Base-by-base conservation (phyloP, 2,797 vertebrate genomes). In the Erethizon dorsatum region DNA sequence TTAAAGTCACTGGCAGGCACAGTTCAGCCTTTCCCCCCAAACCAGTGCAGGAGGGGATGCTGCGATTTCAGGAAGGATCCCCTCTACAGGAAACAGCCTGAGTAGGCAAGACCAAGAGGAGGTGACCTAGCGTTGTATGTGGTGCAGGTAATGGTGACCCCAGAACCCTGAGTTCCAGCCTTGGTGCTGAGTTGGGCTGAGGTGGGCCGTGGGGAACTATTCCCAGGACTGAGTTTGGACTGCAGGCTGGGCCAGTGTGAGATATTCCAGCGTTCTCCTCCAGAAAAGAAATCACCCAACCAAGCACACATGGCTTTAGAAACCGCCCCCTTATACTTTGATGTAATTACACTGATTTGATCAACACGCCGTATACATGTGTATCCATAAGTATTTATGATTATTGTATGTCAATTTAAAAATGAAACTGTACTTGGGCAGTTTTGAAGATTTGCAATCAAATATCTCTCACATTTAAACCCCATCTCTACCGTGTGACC, bases 191-290 rank as follows among this genome's bases (percentile, higher is more conserved):
- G 28, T 0, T 57, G 24, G 65, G 28, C 41, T 45, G 33, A n/a
- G 26, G 28, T 59, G 15, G 15, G 20, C 78, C 95, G 52, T 56
- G 20, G 18, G 52, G 13, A 54, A 13, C 9, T 82, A n/a, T 18
- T 88, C 24, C 24, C 56, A 65, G 75, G 45, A 67, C 20, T 88
- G 83, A 95, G 41, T 88, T n/a, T 87, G 26, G 65, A 77, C 71
- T 83, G 71, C 41, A 69, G 33, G 47, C 33, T 61, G 22, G 8
- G 33, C 20, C 45, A 17, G 65, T 69, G 41, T 77, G 41, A 28
- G 13, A 22, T 31, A 93, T 37, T 94, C 75, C 15, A 75, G 8
- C 10, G 10, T 67, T 61, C 69, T 78, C 52, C 54, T 85, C 63
- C 78, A 45, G 22, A 77, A 83, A 88, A 56, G 50, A 90, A 45